phyloP scores from a whole-genome alignment of 2,888 invertebrate genomes.

The Allacma fusca region DNA sequence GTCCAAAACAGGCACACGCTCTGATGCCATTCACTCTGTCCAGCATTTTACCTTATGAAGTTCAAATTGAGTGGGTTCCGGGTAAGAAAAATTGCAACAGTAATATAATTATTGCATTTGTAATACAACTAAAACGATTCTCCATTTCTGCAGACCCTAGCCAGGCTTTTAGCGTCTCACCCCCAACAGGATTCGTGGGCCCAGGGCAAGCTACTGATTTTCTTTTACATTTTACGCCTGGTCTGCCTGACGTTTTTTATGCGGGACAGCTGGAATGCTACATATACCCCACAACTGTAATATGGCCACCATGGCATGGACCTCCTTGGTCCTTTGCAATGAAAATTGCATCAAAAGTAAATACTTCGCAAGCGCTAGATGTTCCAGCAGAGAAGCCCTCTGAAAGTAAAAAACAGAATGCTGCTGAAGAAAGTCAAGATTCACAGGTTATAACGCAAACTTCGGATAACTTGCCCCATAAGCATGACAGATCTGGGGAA shows the following conservation, averaged over 20 bases:
- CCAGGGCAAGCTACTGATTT: constrained; percentile 35
- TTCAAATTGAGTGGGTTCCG: constrained; percentile 52
- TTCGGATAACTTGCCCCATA: not conserved
- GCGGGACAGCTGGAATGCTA: constrained; percentile 53
- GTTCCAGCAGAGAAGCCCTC: not conserved
- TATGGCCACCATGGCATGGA: constrained; percentile 45
- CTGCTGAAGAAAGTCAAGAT: too few relatives aligned
- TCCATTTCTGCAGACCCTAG: constrained; percentile 48
- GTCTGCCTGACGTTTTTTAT: constrained; percentile 53
- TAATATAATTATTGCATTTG: too few relatives aligned
- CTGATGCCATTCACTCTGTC: constrained; percentile 35
- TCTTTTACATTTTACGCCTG: constrained; percentile 49
- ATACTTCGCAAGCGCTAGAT: not conserved
- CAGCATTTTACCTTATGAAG: constrained; percentile 52
- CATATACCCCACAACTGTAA: constrained; percentile 46
- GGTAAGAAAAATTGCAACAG: constrained; percentile 43
- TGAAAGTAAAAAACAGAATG: not conserved
- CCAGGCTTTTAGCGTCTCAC: constrained; percentile 47
- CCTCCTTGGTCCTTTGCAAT: constrained; percentile 52
- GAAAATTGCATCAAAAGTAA: not conserved
- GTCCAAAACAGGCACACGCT: not conserved
- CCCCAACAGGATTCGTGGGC: constrained; percentile 35
- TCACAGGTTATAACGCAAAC: not conserved
- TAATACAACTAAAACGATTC: not conserved
- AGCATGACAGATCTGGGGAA: not conserved